Percentiles rank a stretch among this genome's conserved stretches.
Evolutionary conservation across 2,113 vertebrate genomes (phyloP).

Genomic region (Pogona vitticeps): DNA sequence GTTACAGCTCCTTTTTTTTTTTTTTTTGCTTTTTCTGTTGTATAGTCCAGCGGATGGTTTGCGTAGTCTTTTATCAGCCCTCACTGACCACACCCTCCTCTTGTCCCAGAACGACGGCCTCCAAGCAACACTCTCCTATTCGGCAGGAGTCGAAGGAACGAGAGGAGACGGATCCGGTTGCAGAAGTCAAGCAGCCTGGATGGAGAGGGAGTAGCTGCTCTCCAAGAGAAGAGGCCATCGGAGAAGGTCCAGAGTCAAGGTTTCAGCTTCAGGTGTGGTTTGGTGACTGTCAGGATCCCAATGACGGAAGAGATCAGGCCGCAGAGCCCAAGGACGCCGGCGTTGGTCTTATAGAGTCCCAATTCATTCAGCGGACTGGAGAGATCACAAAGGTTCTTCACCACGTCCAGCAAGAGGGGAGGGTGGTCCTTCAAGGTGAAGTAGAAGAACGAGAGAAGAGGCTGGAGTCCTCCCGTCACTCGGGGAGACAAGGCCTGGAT

Average conservation of each 20-base stretch:
- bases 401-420: constrained; percentile 83
- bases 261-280: constrained; percentile 84
- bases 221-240: neutral
- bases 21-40: neutral
- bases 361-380: constrained; percentile 87
- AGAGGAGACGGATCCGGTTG: constrained; percentile 21
- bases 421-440: constrained; percentile 80
- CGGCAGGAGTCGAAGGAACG: constrained; percentile 11
- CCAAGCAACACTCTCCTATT: neutral
- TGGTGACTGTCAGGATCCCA: constrained; percentile 84
- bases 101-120: neutral
- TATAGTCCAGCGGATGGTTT: neutral
- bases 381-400: constrained; percentile 93
- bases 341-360: constrained; percentile 83
- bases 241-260: constrained; percentile 24
- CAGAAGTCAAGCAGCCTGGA: constrained; percentile 33
- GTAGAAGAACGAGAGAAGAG: constrained; percentile 77
- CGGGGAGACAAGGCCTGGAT: constrained; percentile 56
- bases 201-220: neutral
- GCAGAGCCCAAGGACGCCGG: constrained; percentile 86
- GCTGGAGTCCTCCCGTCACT: constrained; percentile 73
- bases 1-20: constrained; percentile 7
- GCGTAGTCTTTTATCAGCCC: neutral
- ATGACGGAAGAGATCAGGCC: constrained; percentile 91
- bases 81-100: neutral